Evolutionary conservation across 2,888 invertebrate species (phyloP).

Genomic region (Leptopilina syphax): DNA sequence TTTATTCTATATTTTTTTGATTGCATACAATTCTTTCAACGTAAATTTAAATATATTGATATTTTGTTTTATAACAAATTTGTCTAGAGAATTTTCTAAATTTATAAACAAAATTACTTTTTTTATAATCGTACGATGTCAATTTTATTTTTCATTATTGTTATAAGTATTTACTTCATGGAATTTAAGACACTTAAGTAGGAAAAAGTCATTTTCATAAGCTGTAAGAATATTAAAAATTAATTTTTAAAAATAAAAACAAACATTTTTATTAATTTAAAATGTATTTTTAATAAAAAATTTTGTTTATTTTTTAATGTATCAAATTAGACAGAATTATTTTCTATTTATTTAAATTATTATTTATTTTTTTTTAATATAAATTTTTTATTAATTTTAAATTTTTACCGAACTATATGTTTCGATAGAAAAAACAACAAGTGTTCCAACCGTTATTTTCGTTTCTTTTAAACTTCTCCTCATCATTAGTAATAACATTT

Average conservation of each 20-base stretch:
- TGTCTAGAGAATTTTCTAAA: no score
- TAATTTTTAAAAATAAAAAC: background rate
- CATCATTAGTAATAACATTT: background rate
- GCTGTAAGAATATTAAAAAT: background rate
- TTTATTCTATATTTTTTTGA: no score
- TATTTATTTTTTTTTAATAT: background rate
- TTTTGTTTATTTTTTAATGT: background rate
- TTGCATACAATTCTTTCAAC: no score
- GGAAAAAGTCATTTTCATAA: background rate
- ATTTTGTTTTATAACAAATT: no score
- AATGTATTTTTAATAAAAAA: background rate
- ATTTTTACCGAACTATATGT: background rate
- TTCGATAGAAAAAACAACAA: background rate
- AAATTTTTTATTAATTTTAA: background rate
- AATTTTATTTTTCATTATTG: no score
- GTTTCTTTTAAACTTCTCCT: background rate
- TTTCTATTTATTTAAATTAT: background rate
- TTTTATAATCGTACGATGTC: no score
- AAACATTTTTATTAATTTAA: background rate
- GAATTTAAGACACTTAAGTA: background rate
- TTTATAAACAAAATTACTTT: no score
- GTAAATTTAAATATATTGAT: no score
- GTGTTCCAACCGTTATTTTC: constrained; percentile 2
- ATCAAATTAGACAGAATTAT: no score
- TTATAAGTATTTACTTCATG: background rate